Base-by-base conservation (phyloP, 2,888 invertebrate species). In the Steinernema carpocapsae region DNA sequence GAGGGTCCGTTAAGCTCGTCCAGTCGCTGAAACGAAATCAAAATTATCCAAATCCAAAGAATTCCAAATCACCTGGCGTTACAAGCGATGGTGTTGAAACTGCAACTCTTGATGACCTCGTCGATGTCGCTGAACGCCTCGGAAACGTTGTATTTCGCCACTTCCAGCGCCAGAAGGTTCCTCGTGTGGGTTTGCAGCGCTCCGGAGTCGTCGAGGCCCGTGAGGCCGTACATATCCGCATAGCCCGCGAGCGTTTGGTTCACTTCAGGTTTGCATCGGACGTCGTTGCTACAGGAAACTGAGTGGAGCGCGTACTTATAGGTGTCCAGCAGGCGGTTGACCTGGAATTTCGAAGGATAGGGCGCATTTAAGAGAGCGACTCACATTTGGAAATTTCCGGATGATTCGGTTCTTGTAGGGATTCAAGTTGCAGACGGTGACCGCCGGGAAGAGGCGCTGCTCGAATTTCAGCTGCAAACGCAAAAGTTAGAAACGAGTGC, bases 11-110 rank as follows among this genome's bases (percentile, higher is more conserved):
- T 24, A 45, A 73, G 14, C 24, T 19, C 7, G 72, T 74, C 74
- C 81, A 80, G 72, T 80, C 80, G 14, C 76, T 76, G 42, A 19
- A 77, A 71, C 48, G 1, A n/a, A 10, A 1, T 26, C 12, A 24
- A 52, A 1, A n/a, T 45, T 0, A 1, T 26, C 22, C 14, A 22
- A 24, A 10, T 51, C 51, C n/a, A 26, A 10, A 22, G 26, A 22
- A 24, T 45, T 43, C 6, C 59, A n/a, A n/a, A n/a, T 17, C 22
- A 64, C 42, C 26, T 32, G 3, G 22, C 42, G 51, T 56, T 71
- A 56, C 79, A 80, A 29, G 72, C 76, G 37, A 64, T 6, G 7
- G 78, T 75, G 70, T 80, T 80, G 74, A 80, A 80, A 43, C 74
- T 72, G 52, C 80, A 80, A 37, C 64, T 51, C 29, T 48, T 74